Evolutionary conservation across 1,140 invertebrate species (phyloP).

Genomic region (Hirudo medicinalis): DNA sequence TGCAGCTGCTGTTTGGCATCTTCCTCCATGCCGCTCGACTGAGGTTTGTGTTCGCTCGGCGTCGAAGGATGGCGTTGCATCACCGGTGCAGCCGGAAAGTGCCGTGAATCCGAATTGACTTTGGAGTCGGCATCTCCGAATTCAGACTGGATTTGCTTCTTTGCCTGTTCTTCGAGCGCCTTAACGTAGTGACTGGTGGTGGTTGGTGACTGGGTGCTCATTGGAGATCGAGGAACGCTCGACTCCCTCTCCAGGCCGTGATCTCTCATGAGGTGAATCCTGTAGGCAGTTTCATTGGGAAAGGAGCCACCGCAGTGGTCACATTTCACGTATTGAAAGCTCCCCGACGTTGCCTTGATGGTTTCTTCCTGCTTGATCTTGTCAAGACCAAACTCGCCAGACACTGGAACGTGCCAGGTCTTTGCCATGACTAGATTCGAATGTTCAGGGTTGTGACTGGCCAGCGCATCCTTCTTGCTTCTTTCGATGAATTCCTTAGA

Average conservation of each 20-base stretch:
- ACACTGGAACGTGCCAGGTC: conserved; percentile 12
- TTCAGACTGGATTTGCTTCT: background rate
- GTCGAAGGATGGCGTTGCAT: too few species aligned
- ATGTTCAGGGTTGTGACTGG: background rate
- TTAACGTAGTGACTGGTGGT: background rate
- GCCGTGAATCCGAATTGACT: too few species aligned
- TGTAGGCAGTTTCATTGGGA: background rate
- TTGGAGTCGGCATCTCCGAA: background rate
- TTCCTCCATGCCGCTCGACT: too few species aligned
- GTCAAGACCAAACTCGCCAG: background rate
- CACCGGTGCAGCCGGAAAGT: too few species aligned
- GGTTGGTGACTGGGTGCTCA: background rate
- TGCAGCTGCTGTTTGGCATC: conserved; percentile 18
- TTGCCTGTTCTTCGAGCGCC: background rate
- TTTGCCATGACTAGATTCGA: conserved; percentile 12
- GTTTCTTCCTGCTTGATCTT: conserved; percentile 2
- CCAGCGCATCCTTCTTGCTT: background rate
- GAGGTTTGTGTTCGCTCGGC: background rate
- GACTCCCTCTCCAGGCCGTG: conserved; percentile 10
- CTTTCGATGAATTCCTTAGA: background rate
- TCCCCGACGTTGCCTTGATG: background rate
- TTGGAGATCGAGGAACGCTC: background rate
- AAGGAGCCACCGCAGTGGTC: background rate
- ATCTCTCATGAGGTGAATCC: conserved; percentile 11
- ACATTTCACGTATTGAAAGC: too few species aligned